Conservation (phyloP, 2,113 vertebrate genomes). For the Dissostichus mawsoni region DNA sequence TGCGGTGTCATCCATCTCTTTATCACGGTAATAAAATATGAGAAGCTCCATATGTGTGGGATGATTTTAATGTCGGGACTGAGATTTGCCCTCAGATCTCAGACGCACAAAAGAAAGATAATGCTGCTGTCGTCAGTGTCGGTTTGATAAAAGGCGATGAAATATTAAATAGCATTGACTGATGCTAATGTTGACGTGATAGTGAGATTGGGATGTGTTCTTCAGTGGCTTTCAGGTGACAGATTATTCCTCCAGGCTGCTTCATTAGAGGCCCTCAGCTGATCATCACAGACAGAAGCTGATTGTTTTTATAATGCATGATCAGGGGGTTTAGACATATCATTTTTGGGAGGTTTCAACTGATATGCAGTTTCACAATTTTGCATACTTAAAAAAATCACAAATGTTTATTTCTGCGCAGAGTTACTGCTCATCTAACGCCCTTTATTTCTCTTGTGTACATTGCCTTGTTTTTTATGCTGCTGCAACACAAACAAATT, state of each 20-base stretch:
- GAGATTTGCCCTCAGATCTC: conserved; percentile 29
- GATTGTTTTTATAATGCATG: conserved; percentile 15
- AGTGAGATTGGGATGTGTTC: not conserved
- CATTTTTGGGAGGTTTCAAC: not conserved
- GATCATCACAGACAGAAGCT: conserved; percentile 9
- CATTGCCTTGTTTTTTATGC: too few relatives aligned
- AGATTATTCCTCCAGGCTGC: conserved; percentile 15
- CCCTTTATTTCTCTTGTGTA: too few relatives aligned
- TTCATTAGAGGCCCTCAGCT: conserved; percentile 27
- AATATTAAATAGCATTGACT: conserved; percentile 20
- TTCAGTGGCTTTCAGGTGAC: conserved; percentile 8
- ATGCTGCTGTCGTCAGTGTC: not conserved
- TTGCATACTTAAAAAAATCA: too few relatives aligned
- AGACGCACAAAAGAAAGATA: conserved; percentile 15
- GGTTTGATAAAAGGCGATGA: conserved; percentile 2
- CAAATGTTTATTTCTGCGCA: too few relatives aligned
- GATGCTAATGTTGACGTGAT: conserved; percentile 14
- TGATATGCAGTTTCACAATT: not conserved
- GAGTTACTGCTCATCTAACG: too few relatives aligned
- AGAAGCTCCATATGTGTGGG: conserved; percentile 46
- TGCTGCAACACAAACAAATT: too few relatives aligned
- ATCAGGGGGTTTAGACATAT: not conserved
- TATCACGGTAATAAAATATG: conserved; percentile 41
- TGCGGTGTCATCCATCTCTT: conserved; percentile 54
- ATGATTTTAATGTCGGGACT: conserved; percentile 33